Conservation (phyloP, 2,888 invertebrate species). For the Agonum fuliginosum region DNA sequence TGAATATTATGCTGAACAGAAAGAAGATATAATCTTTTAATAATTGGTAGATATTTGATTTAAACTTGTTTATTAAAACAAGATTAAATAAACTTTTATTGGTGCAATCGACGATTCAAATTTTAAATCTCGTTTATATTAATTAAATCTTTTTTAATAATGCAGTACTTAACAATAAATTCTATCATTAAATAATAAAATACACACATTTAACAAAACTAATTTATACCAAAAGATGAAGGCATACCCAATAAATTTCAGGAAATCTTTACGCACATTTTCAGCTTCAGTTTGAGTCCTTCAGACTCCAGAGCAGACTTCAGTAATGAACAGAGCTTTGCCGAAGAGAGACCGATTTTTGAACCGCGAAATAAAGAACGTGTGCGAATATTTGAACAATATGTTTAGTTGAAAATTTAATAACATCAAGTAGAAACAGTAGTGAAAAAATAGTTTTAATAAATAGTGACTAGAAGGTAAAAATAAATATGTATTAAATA, state of each 20-base stretch:
- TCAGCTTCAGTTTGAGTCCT: background rate
- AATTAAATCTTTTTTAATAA: too few relatives aligned
- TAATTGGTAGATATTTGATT: too few relatives aligned
- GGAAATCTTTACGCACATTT: background rate
- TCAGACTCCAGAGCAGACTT: too few relatives aligned
- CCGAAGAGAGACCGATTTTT: background rate
- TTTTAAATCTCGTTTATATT: too few relatives aligned
- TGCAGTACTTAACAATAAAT: background rate
- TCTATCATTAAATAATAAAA: background rate
- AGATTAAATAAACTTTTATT: too few relatives aligned
- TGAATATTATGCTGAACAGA: too few relatives aligned
- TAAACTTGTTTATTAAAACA: too few relatives aligned
- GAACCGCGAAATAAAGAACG: background rate
- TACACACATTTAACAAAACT: too few relatives aligned
- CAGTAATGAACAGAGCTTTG: constrained; percentile 23
- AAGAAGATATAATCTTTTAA: too few relatives aligned
- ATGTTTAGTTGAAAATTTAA: background rate
- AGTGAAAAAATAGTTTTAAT: background rate
- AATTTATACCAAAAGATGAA: too few relatives aligned
- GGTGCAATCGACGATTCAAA: too few relatives aligned
- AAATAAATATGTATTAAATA: background rate
- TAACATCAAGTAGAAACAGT: background rate
- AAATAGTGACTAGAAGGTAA: too few relatives aligned
- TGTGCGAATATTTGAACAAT: background rate
- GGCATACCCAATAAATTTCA: background rate